A percentile compares a stretch with the other conserved stretches of the same genome.
Conservation (phyloP, 2,888 invertebrate genomes). For the Habroteleia sp. region DNA sequence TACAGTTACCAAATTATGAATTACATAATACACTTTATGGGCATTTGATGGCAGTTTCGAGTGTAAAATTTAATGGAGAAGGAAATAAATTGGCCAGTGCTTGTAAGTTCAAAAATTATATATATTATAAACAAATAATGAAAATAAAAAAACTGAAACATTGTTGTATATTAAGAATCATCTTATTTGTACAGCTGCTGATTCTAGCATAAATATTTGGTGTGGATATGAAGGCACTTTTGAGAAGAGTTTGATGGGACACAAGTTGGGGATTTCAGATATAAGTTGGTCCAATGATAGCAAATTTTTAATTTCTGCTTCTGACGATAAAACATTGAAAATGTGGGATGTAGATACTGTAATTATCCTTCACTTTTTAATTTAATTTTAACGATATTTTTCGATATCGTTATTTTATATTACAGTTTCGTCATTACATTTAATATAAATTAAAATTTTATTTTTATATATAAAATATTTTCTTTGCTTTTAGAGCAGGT, state of each 20-base stretch:
- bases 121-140: too few relatives aligned
- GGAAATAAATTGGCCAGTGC: conserved; percentile 99
- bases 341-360: conserved; percentile 92
- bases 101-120: conserved; percentile 85
- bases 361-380: conserved; percentile 86
- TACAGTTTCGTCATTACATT: too few relatives aligned
- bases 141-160: not conserved
- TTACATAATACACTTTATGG: too few relatives aligned
- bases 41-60: conserved; percentile 98
- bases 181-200: conserved; percentile 88
- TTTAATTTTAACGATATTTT: conserved; percentile 65
- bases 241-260: conserved; percentile 98
- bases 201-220: conserved; percentile 99
- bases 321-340: conserved; percentile 96
- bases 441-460: too few relatives aligned
- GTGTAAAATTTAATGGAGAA: conserved; percentile 99
- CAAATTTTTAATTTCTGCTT: conserved; percentile 93
- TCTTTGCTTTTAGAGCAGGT: conserved; percentile 87
- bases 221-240: conserved; percentile 97
- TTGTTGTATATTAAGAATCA: not conserved
- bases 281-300: conserved; percentile 99
- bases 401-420: too few relatives aligned
- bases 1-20: too few relatives aligned
- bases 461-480: conserved; percentile 61
- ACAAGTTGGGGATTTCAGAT: conserved; percentile 99